Conservation (phyloP, 2,113 vertebrate genomes). For the Regulus satrapa region DNA sequence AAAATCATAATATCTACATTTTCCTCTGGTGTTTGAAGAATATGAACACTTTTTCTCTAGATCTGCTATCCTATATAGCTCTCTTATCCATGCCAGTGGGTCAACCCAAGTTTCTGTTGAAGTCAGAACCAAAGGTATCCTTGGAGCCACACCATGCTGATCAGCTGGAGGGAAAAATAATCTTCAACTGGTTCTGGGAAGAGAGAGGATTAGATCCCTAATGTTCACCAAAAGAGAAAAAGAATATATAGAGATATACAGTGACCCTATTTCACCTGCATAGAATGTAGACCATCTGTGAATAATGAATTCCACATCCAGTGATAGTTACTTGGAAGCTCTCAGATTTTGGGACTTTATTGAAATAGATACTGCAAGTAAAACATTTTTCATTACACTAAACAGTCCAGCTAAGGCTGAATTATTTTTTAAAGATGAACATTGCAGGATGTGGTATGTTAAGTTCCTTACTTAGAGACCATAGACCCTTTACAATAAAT, state of each 20-base stretch:
- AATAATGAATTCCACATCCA: not conserved
- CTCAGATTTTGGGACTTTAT: not conserved
- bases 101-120: not conserved
- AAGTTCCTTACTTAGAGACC: not conserved
- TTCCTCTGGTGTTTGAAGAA: not conserved
- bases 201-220: not conserved
- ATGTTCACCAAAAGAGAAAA: not conserved
- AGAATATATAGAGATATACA: not conserved
- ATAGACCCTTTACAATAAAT: not conserved
- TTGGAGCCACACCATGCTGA: not conserved
- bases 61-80: not conserved
- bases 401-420: not conserved
- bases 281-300: not conserved
- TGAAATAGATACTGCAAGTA: not conserved
- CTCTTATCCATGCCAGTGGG: not conserved
- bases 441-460: not conserved
- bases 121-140: not conserved
- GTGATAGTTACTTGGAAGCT: not conserved
- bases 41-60: not conserved
- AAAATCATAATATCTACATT: not conserved
- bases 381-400: not conserved
- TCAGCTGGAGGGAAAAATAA: not conserved
- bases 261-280: not conserved
- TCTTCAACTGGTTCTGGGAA: not conserved
- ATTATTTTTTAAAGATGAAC: not conserved